Percentiles rank a stretch among this genome's conserved stretches.
These are phyloP conservation scores for Pentamera pediparva DNA, from an alignment of 53 echinoderm and acorn worm species.

Conservation along the genomic window DNA sequence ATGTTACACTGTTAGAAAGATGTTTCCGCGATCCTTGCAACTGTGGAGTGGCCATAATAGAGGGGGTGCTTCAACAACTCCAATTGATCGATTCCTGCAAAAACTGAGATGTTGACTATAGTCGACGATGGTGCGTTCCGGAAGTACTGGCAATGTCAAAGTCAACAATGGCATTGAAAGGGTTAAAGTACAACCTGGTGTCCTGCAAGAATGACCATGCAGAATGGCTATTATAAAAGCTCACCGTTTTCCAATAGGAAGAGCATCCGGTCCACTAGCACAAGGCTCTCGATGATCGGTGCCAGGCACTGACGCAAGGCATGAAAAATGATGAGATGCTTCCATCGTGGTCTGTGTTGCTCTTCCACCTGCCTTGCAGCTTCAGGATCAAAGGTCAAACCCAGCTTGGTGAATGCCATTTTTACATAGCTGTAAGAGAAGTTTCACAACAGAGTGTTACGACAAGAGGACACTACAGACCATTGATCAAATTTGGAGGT, in stretches of 20 bases:
- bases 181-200: no score
- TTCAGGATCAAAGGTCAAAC: conserved; percentile 33
- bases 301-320: conserved; percentile 55
- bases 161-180: neutral
- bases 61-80: no score
- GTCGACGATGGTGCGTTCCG: no score
- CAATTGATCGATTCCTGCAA: no score
- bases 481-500: no score
- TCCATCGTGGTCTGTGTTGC: conserved; percentile 40
- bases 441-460: neutral
- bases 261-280: conserved; percentile 62
- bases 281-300: conserved; percentile 67
- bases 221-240: neutral
- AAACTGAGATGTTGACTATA: no score
- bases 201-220: neutral
- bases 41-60: no score
- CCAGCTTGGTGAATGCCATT: conserved; percentile 42
- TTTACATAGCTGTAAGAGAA: conserved; percentile 53
- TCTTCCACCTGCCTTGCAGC: conserved; percentile 31
- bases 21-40: no score
- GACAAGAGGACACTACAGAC: no score
- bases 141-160: neutral
- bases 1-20: no score
- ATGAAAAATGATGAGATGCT: conserved; percentile 52
- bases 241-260: conserved; percentile 66